These are phyloP conservation scores for Danionella cerebrum DNA, from an alignment of 2,113 vertebrate species.

Conservation along the genomic window DNA sequence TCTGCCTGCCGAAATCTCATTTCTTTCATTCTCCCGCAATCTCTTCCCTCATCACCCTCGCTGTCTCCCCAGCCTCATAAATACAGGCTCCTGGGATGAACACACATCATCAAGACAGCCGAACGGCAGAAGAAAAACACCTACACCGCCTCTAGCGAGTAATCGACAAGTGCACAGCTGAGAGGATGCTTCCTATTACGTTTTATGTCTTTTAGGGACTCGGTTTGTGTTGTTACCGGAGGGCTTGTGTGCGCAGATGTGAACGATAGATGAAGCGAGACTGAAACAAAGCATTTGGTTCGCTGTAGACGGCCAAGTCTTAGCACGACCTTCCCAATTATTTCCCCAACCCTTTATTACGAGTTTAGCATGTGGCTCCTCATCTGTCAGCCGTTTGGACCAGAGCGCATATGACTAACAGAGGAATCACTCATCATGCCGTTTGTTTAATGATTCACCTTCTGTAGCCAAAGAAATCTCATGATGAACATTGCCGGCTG, in stretches of 20 bases:
- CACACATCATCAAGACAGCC: constrained; percentile 61
- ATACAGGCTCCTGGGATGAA: constrained; percentile 49
- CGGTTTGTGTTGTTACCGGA: constrained; percentile 11
- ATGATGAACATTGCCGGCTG: constrained; percentile 11
- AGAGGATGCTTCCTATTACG: background rate
- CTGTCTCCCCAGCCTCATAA: constrained; percentile 40
- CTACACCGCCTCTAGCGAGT: constrained; percentile 39
- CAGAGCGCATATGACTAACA: background rate
- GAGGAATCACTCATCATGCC: constrained; percentile 61
- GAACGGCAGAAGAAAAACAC: constrained; percentile 48
- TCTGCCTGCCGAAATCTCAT: constrained; percentile 1
- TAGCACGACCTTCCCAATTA: constrained; percentile 76
- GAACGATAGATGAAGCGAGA: background rate
- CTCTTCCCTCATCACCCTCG: constrained; percentile 43
- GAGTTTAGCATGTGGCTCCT: constrained; percentile 59
- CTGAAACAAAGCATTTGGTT: background rate
- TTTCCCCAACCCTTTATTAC: constrained; percentile 78
- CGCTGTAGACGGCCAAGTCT: constrained; percentile 62
- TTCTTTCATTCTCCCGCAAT: constrained; percentile 8
- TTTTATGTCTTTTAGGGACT: constrained; percentile 4
- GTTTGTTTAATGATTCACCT: constrained; percentile 6
- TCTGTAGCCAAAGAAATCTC: constrained; percentile 3
- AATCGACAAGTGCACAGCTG: constrained; percentile 34
- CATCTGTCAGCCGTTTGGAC: background rate
- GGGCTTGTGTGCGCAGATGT: background rate